These are phyloP conservation scores for Passer montanus DNA, from an alignment of 2,113 vertebrate species.

Conservation along the genomic window DNA sequence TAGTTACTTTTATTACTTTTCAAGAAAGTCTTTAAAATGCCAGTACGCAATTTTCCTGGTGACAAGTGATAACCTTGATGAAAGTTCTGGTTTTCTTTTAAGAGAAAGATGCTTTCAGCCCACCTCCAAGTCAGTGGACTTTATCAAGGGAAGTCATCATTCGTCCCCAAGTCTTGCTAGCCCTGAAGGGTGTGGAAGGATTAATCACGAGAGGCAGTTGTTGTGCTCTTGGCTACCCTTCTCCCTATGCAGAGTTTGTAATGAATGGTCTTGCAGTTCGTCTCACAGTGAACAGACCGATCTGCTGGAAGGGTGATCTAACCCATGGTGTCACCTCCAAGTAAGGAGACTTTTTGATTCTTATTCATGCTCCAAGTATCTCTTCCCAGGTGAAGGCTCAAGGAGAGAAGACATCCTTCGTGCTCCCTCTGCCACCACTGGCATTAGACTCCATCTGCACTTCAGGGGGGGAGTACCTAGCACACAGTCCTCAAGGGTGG, in stretches of 20 bases:
- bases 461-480: neutral
- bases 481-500: neutral
- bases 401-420: neutral
- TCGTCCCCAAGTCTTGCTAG: neutral
- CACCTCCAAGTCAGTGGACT: neutral
- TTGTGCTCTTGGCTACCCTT: neutral
- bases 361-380: neutral
- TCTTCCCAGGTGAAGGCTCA: neutral
- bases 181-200: neutral
- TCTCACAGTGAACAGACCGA: neutral
- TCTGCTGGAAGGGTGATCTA: neutral
- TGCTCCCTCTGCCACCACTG: neutral
- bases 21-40: neutral
- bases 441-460: neutral
- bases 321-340: neutral
- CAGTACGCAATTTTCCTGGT: neutral
- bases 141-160: neutral
- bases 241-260: neutral
- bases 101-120: neutral
- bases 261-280: neutral
- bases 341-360: neutral
- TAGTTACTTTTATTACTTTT: slow-evolving; percentile 15
- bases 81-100: neutral
- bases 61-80: neutral
- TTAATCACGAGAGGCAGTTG: neutral